Conservation (phyloP, 2,888 invertebrate genomes). For the Smittia aterrima region DNA sequence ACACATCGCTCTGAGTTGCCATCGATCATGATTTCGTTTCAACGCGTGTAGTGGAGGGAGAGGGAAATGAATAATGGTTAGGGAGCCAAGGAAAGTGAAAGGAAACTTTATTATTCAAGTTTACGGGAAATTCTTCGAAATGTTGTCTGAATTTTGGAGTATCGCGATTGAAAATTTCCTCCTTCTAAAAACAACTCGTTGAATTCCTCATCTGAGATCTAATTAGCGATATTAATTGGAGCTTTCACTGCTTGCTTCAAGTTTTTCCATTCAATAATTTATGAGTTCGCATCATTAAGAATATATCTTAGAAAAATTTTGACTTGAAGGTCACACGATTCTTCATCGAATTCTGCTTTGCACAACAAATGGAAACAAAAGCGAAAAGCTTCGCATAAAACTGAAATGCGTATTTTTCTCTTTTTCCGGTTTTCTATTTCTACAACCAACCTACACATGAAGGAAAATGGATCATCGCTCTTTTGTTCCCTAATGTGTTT, state of each 20-base stretch:
- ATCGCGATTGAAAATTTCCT: too few relatives aligned
- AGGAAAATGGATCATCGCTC: slow-evolving; percentile 32
- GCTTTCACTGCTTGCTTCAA: too few relatives aligned
- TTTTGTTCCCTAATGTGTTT: slow-evolving; percentile 35
- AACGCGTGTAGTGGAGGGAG: neutral
- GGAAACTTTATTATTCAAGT: too few relatives aligned
- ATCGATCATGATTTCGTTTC: slow-evolving; percentile 23
- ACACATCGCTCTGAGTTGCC: neutral
- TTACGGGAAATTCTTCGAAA: too few relatives aligned
- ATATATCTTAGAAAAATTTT: neutral
- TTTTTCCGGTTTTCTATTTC: neutral
- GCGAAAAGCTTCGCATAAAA: neutral
- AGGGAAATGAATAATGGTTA: neutral
- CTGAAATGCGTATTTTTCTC: slow-evolving; percentile 6
- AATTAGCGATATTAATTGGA: too few relatives aligned
- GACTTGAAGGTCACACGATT: neutral
- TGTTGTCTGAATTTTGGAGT: too few relatives aligned
- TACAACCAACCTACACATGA: neutral
- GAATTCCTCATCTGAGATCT: too few relatives aligned
- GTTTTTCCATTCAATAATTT: too few relatives aligned
- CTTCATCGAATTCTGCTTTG: neutral
- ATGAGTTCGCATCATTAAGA: too few relatives aligned
- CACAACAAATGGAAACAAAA: slow-evolving; percentile 8
- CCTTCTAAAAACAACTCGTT: too few relatives aligned
- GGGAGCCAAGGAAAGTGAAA: neutral